Percentiles rank a stretch among this genome's conserved stretches.
These are phyloP conservation scores for Melanostoma scalare DNA, from an alignment of 2,888 invertebrate genomes.

Conservation along the genomic window DNA sequence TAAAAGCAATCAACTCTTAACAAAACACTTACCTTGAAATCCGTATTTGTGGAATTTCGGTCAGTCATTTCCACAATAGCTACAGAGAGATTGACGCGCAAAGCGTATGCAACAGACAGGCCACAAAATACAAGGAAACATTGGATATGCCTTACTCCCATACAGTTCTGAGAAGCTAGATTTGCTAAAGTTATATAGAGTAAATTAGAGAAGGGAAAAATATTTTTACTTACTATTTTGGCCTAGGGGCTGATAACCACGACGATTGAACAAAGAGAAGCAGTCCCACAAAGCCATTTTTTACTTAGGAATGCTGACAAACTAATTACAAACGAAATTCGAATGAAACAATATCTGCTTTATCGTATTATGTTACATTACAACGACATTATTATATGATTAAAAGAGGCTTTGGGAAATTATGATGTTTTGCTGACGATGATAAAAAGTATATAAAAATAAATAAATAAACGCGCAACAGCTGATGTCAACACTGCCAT, in stretches of 20 bases:
- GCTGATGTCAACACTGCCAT: no score
- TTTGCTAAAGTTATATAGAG: not conserved
- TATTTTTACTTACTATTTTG: slow-evolving; percentile 63
- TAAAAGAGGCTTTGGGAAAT: no score
- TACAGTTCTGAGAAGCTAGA: slow-evolving; percentile 78
- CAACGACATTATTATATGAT: no score
- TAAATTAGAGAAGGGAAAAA: not conserved
- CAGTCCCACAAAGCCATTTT: slow-evolving; percentile 75
- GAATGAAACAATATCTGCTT: no score
- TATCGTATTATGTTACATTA: no score
- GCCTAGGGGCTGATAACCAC: slow-evolving; percentile 80
- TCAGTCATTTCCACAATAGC: slow-evolving; percentile 90
- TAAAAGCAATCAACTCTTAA: not conserved
- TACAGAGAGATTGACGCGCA: slow-evolving; percentile 88
- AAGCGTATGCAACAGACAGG: slow-evolving; percentile 85
- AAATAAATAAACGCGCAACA: no score
- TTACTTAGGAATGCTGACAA: slow-evolving; percentile 26
- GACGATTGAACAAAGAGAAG: slow-evolving; percentile 78
- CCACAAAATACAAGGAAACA: slow-evolving; percentile 85
- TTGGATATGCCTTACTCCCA: slow-evolving; percentile 86
- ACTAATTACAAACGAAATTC: no score
- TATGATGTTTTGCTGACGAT: no score
- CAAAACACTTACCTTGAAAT: slow-evolving; percentile 81
- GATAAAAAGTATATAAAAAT: no score
- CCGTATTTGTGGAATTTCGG: slow-evolving; percentile 81